Evolutionary conservation across 2,113 vertebrate genomes (phyloP).

Genomic region (Bufo bufo): DNA sequence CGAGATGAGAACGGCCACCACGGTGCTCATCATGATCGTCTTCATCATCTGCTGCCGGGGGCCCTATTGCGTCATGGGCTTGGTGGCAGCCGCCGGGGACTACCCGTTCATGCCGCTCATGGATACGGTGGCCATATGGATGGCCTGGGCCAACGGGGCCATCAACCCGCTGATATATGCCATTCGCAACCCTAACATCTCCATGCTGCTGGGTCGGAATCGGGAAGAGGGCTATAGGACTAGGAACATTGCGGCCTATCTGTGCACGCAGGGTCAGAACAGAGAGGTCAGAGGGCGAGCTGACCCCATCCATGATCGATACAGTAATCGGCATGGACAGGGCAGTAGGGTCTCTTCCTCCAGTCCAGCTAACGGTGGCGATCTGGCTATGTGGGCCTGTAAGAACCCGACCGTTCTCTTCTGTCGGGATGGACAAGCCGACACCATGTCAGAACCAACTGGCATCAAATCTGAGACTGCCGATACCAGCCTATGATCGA

Average conservation of each 20-base stretch:
- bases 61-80: constrained; percentile 87
- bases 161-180: constrained; percentile 94
- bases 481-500: constrained; percentile 82
- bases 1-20: constrained; percentile 92
- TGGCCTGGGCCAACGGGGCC: constrained; percentile 94
- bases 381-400: constrained; percentile 90
- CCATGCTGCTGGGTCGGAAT: constrained; percentile 82
- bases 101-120: constrained; percentile 82
- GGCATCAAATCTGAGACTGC: constrained; percentile 68
- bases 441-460: constrained; percentile 66
- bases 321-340: constrained; percentile 68
- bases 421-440: constrained; percentile 81
- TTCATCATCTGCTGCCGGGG: constrained; percentile 93
- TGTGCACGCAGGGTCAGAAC: constrained; percentile 72
- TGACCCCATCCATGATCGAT: constrained; percentile 75
- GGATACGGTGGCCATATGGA: constrained; percentile 85
- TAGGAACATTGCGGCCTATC: constrained; percentile 78
- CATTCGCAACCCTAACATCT: constrained; percentile 89
- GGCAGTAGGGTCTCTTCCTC: constrained; percentile 74
- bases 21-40: constrained; percentile 91
- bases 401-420: constrained; percentile 90
- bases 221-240: constrained; percentile 91
- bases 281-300: constrained; percentile 66
- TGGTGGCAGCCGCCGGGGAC: constrained; percentile 77
- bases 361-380: constrained; percentile 74